Conservation (phyloP, 2,797 vertebrate species). For the Danio jaintianensis region DNA sequence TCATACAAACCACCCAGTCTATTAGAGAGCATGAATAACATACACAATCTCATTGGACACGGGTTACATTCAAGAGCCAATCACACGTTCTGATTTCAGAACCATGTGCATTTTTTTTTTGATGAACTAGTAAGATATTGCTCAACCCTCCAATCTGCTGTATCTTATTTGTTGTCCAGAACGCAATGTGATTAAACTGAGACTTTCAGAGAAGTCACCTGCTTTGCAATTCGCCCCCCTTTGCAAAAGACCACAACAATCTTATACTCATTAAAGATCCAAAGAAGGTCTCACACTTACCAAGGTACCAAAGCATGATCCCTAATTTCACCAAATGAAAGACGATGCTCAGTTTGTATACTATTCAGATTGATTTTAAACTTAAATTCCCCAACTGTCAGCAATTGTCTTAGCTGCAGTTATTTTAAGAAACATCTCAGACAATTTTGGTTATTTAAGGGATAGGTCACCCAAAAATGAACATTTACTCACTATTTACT, state of each 20-base stretch:
- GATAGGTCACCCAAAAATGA: too few species aligned
- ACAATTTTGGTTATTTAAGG: neutral
- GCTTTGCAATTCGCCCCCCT: neutral
- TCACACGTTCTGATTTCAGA: neutral
- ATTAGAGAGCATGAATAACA: slow-evolving; percentile 1
- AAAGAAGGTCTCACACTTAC: neutral
- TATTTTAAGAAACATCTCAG: neutral
- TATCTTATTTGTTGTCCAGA: neutral
- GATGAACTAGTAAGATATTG: neutral
- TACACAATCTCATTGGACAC: neutral
- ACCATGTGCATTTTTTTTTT: neutral
- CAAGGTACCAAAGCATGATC: neutral
- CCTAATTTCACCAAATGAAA: neutral
- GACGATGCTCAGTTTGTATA: neutral
- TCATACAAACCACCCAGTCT: slow-evolving; percentile 24
- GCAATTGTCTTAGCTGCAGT: neutral
- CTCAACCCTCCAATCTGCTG: neutral
- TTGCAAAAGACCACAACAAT: neutral
- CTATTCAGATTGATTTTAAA: neutral
- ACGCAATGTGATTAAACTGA: neutral
- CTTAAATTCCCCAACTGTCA: neutral
- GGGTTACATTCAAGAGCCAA: neutral
- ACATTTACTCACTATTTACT: too few species aligned
- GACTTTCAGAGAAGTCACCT: neutral
- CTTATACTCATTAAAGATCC: neutral